Base-by-base conservation (phyloP, 2,797 vertebrate genomes). In the Oceanodroma leucorhoa region DNA sequence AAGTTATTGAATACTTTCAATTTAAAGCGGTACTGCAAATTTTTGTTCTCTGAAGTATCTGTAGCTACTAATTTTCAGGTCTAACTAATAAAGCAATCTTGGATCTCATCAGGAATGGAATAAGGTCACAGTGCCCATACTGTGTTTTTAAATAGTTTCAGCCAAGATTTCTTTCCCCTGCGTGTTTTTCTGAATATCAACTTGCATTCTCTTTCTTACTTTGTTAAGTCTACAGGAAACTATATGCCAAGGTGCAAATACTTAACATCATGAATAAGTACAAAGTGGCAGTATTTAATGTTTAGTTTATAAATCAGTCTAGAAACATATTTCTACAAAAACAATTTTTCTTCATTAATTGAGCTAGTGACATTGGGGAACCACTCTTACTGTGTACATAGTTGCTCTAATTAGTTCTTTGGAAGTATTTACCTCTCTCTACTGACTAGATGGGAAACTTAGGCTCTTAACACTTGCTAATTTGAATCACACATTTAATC, bases 261-360 rank as follows among this genome's bases (percentile, higher is more conserved):
- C n/a, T 48, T 90, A 72, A 36, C 22, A 43, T 30, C 20, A 53
- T 53, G 20, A 81, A 82, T 58, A 90, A 61, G 17, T 72, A 65
- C 11, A 55, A 73, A 51, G 14, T 14, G 40, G 21, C 19, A 77
- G 20, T 24, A 84, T 48, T 90, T 64, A 92, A 93, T 46, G 22
- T 40, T 57, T 24, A 55, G 26, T 87, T 92, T 73, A 83, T 80
- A 77, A 86, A 94, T 70, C 40, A 80, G 14, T 38, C 14, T 29
- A 76, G 75, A 77, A 92, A 79, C 6, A 41, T 76, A 29, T 62
- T 89, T 69, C 48, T 77, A 67, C 81, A 71, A 80, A 87, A 80
- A 24, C 11, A 85, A 14, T 76, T 93, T 78, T 92, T 95, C 72
- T 87, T 90, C 83, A 79, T 82, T 92, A 93, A 38, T 55, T 73